A percentile compares a stretch with the other conserved stretches of the same genome.
Conservation (phyloP, 2,888 invertebrate species). For the Sturmia bella region DNA sequence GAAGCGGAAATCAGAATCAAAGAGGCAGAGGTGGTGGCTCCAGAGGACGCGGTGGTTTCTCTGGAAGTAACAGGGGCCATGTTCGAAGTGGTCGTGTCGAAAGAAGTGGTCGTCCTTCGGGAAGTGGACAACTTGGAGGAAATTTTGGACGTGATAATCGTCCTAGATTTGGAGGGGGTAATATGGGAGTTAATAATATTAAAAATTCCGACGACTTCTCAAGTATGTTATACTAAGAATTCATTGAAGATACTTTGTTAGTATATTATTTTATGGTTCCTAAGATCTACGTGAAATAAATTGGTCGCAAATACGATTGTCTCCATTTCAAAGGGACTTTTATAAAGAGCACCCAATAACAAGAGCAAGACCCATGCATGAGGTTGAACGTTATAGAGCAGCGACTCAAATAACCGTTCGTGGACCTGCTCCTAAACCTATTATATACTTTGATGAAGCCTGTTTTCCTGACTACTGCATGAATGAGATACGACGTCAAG, state of each 20-base stretch:
- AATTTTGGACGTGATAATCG: conserved; percentile 52
- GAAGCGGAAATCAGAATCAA: conserved; percentile 66
- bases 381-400: conserved; percentile 86
- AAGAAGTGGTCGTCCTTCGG: conserved; percentile 62
- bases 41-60: conserved; percentile 67
- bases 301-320: conserved; percentile 83
- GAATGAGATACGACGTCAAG: conserved; percentile 85
- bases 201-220: conserved; percentile 77
- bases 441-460: conserved; percentile 90
- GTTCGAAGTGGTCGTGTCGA: conserved; percentile 77
- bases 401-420: conserved; percentile 88
- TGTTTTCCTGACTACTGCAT: conserved; percentile 89
- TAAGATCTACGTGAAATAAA: conserved; percentile 83
- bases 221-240: conserved; percentile 80
- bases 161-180: conserved; percentile 59
- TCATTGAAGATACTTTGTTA: not conserved
- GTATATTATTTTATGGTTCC: conserved; percentile 64
- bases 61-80: conserved; percentile 69
- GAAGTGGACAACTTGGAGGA: conserved; percentile 54
- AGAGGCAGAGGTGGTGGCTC: conserved; percentile 62
- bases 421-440: conserved; percentile 89
- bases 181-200: conserved; percentile 80
- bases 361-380: conserved; percentile 84
- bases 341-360: conserved; percentile 88
- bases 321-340: conserved; percentile 91